phyloP scores from a whole-genome alignment of 2,113 vertebrate genomes.

The Phylloscopus trochiloides region DNA sequence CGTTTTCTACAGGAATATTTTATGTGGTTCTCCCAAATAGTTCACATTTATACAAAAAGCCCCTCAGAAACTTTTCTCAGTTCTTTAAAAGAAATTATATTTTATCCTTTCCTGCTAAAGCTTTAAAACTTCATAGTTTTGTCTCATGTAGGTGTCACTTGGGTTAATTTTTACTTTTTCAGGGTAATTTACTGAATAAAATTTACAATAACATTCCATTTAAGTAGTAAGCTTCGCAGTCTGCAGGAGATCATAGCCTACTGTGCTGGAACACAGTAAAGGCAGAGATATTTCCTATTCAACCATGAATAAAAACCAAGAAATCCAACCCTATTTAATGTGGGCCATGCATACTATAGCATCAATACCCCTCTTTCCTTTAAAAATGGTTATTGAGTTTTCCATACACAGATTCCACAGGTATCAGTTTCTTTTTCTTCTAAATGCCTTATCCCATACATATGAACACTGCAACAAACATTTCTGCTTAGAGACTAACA shows the following conservation, averaged over 20 bases:
- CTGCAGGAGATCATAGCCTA: neutral
- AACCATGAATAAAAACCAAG: neutral
- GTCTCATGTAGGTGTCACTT: neutral
- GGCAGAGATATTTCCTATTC: neutral
- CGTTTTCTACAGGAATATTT: neutral
- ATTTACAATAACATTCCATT: neutral
- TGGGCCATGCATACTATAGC: accelerated
- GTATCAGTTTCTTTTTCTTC: neutral
- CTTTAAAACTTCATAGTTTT: neutral
- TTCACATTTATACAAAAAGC: neutral
- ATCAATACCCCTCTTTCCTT: neutral
- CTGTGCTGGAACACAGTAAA: neutral
- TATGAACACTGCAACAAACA: neutral
- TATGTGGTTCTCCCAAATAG: neutral
- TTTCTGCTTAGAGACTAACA: neutral
- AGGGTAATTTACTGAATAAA: neutral
- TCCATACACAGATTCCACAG: neutral
- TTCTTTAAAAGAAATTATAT: neutral
- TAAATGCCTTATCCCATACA: neutral
- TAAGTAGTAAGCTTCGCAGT: neutral
- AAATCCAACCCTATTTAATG: neutral
- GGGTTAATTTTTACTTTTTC: neutral
- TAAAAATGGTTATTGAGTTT: neutral
- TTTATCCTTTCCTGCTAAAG: neutral
- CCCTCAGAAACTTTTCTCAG: neutral